Conservation (phyloP, 2,113 vertebrate species). For the Pavo muticus region DNA sequence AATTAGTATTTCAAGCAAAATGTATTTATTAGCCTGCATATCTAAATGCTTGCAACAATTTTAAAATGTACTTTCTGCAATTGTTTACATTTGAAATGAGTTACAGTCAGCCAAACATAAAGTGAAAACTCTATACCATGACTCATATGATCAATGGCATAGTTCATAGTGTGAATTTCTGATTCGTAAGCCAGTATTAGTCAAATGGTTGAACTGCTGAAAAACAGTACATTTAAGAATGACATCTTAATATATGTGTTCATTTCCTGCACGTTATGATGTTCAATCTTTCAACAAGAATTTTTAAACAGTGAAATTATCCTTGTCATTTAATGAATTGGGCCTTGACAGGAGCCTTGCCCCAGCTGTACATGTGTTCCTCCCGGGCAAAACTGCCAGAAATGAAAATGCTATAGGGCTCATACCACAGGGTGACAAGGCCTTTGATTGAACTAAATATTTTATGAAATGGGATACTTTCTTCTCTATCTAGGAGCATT, state of each 20-base stretch:
- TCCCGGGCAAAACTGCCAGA: not conserved
- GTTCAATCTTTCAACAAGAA: not conserved
- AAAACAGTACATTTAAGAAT: not conserved
- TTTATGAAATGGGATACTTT: not conserved
- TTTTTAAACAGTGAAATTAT: not conserved
- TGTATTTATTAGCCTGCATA: not conserved
- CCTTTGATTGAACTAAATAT: not conserved
- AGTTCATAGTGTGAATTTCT: not conserved
- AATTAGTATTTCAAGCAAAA: conserved; percentile 13
- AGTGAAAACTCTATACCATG: not conserved
- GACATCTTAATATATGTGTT: not conserved
- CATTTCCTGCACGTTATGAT: not conserved
- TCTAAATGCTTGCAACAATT: not conserved
- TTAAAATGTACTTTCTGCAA: not conserved
- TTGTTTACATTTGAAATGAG: not conserved
- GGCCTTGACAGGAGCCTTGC: not conserved
- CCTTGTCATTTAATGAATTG: not conserved
- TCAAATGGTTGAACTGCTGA: not conserved
- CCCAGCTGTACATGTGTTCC: not conserved
- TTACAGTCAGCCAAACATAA: not conserved
- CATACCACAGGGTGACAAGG: not conserved
- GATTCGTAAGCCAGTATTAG: not conserved
- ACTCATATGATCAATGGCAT: not conserved
- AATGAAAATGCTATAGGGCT: not conserved
- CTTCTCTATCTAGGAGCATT: not conserved